Evolutionary conservation across 2,113 vertebrate species (phyloP).

Genomic region (Hypanus sabinus): DNA sequence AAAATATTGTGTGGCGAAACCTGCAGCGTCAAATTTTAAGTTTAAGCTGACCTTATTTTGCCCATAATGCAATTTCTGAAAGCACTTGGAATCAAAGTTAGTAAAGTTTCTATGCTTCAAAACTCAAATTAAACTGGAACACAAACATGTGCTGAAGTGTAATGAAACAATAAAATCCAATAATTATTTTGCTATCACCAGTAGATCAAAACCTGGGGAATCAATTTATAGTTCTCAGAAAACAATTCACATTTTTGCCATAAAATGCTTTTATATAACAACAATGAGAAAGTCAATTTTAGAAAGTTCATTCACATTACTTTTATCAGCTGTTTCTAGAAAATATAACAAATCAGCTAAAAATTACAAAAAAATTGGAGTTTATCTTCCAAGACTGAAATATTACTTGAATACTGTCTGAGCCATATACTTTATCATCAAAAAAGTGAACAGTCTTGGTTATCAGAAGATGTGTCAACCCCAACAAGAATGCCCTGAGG

Average conservation of each 20-base stretch:
- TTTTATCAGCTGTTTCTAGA: neutral
- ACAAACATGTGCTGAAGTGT: neutral
- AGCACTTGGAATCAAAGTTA: neutral
- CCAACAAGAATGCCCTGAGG: neutral
- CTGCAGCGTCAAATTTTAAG: neutral
- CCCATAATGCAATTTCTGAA: neutral
- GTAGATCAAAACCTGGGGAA: slow-evolving; percentile 10
- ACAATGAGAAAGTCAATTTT: slow-evolving; percentile 25
- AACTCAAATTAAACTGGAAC: neutral
- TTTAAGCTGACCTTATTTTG: neutral
- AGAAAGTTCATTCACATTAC: neutral
- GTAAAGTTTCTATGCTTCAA: neutral
- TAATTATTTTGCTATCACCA: slow-evolving; percentile 11
- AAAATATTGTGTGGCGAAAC: neutral
- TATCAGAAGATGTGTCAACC: neutral
- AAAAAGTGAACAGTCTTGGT: neutral
- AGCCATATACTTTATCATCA: neutral
- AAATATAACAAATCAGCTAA: neutral
- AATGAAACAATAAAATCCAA: neutral
- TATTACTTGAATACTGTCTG: neutral
- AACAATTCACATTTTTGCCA: slow-evolving; percentile 2
- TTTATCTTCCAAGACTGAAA: neutral
- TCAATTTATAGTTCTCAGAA: slow-evolving; percentile 24
- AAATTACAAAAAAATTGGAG: too few relatives aligned
- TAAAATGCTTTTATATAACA: neutral